Percentiles rank a stretch among this genome's conserved stretches.
These are phyloP conservation scores for Macropis europaea DNA, from an alignment of 2,888 invertebrate genomes.

Conservation along the genomic window DNA sequence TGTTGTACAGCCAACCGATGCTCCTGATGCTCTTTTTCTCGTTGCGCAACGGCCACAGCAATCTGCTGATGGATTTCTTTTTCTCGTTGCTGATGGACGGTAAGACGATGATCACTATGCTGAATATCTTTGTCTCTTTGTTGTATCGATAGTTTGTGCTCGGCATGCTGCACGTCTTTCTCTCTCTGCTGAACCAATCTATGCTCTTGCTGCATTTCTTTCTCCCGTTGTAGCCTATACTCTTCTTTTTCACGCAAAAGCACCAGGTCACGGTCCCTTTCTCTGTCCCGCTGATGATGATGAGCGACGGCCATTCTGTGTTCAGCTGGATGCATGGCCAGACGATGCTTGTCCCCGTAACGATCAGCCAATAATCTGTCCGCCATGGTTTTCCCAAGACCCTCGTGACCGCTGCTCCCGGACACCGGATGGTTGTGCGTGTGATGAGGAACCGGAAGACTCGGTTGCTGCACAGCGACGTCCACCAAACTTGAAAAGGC, in stretches of 20 bases:
- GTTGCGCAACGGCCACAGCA: slow-evolving; percentile 67
- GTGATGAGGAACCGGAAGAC: slow-evolving; percentile 89
- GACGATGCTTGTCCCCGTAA: slow-evolving; percentile 73
- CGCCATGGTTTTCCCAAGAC: slow-evolving; percentile 82
- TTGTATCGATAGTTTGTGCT: slow-evolving; percentile 67
- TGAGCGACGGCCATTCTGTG: slow-evolving; percentile 74
- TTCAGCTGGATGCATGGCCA: slow-evolving; percentile 73
- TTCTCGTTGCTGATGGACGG: slow-evolving; percentile 68
- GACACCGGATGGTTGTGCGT: slow-evolving; percentile 69
- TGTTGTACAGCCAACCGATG: slow-evolving; percentile 72
- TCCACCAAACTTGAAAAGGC: slow-evolving; percentile 94
- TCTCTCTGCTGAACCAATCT: slow-evolving; percentile 66
- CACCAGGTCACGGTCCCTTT: slow-evolving; percentile 73
- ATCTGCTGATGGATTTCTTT: slow-evolving; percentile 67
- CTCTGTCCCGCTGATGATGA: slow-evolving; percentile 72
- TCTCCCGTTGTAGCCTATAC: slow-evolving; percentile 76
- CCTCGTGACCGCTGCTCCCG: slow-evolving; percentile 80
- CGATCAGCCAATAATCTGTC: slow-evolving; percentile 76
- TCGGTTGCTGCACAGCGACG: slow-evolving; percentile 94
- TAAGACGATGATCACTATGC: slow-evolving; percentile 67
- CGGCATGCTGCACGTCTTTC: slow-evolving; percentile 68
- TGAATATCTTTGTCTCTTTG: slow-evolving; percentile 67
- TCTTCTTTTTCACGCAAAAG: slow-evolving; percentile 73
- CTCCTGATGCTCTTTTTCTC: slow-evolving; percentile 78
- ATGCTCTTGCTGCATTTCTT: slow-evolving; percentile 74